Conservation (phyloP, 2,113 vertebrate genomes). For the Tauraco erythrolophus region DNA sequence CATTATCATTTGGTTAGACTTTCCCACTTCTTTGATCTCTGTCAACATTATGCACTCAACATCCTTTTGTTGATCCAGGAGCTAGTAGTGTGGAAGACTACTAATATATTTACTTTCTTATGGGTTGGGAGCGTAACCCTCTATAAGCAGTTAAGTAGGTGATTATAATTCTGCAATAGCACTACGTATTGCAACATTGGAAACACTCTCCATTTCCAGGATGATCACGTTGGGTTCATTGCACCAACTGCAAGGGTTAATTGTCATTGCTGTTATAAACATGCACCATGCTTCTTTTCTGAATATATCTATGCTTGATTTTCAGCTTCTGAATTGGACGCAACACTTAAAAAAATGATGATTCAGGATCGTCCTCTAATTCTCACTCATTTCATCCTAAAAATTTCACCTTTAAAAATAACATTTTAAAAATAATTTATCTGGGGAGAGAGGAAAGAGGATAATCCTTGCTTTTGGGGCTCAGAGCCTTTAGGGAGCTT, state of each 20-base stretch:
- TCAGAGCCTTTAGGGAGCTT: background rate
- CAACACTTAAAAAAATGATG: background rate
- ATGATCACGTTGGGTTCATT: rapidly evolving
- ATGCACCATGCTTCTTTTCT: background rate
- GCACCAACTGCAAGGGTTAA: background rate
- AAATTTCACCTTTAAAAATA: too few species aligned
- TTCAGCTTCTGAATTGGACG: background rate
- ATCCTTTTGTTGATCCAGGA: conserved; percentile 44
- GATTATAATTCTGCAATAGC: background rate
- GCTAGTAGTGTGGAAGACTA: background rate
- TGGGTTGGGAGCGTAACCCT: background rate
- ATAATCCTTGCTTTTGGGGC: background rate
- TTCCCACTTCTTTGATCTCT: conserved; percentile 64
- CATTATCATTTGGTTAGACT: conserved; percentile 50
- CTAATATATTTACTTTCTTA: conserved; percentile 34
- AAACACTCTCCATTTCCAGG: background rate
- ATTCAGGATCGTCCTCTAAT: background rate
- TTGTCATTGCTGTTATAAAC: background rate
- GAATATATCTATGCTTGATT: background rate
- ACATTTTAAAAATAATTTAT: background rate
- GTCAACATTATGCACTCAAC: conserved; percentile 53
- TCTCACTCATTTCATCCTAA: background rate
- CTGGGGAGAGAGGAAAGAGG: background rate
- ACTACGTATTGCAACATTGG: background rate
- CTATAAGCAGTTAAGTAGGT: background rate